Conservation (phyloP, 2,797 vertebrate genomes). For the Oreochromis grahami region DNA sequence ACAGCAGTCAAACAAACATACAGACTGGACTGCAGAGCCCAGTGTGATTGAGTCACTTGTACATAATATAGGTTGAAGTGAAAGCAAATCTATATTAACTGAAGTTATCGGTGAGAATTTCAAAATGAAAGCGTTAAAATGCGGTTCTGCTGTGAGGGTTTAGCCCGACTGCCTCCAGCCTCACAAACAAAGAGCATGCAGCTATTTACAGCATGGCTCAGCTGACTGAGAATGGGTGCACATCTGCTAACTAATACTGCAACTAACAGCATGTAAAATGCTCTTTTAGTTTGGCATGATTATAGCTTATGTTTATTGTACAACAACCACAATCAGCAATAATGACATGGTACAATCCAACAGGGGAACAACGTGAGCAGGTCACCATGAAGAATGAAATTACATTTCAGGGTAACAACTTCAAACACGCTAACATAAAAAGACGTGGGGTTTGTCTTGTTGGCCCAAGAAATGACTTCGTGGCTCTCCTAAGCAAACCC, state of each 20-base stretch:
- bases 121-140: neutral
- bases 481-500: accelerated
- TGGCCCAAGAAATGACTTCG: neutral
- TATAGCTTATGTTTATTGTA: neutral
- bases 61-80: slow-evolving; percentile 1
- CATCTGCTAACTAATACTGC: neutral
- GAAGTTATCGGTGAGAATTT: neutral
- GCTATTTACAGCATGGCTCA: slow-evolving; percentile 31
- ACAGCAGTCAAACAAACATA: neutral
- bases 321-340: neutral
- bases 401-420: neutral
- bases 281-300: neutral
- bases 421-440: neutral
- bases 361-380: neutral
- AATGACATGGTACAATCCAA: neutral
- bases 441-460: neutral
- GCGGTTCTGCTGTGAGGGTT: neutral
- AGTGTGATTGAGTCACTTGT: slow-evolving; percentile 13
- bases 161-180: neutral
- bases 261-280: neutral
- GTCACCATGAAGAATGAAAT: neutral
- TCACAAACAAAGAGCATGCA: neutral
- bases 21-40: neutral
- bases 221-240: neutral
- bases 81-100: slow-evolving; percentile 25